These are phyloP conservation scores for Chrysocyon brachyurus DNA, from an alignment of 2,797 vertebrate genomes.

Conservation along the genomic window DNA sequence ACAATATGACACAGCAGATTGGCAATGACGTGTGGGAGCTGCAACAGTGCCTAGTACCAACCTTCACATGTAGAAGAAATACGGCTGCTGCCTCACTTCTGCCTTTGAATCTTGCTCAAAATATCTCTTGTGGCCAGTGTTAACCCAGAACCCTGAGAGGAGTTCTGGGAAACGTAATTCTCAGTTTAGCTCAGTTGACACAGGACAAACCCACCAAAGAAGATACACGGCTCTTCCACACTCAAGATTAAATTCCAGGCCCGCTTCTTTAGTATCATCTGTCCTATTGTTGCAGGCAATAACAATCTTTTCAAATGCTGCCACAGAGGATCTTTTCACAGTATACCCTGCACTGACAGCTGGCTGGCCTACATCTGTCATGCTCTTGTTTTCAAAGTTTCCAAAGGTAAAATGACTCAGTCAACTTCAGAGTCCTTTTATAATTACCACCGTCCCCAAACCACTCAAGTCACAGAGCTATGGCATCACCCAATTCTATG, in stretches of 20 bases:
- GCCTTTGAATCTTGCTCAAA: not conserved
- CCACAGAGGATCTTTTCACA: not conserved
- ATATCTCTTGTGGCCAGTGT: not conserved
- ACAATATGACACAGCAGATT: constrained; percentile 4
- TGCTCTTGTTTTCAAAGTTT: not conserved
- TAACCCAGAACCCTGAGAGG: constrained; percentile 5
- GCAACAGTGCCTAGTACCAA: not conserved
- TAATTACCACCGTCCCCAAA: not conserved
- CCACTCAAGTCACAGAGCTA: not conserved
- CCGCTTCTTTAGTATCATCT: not conserved
- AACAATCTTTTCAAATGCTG: not conserved
- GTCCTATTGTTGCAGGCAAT: not conserved
- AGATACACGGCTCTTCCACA: not conserved
- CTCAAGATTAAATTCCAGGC: not conserved
- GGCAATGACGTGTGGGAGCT: not conserved
- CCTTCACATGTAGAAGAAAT: not conserved
- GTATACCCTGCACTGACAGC: not conserved
- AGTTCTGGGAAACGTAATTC: not conserved
- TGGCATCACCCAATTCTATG: not conserved
- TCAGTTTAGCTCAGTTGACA: not conserved
- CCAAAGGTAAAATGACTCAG: not conserved
- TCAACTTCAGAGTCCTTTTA: not conserved
- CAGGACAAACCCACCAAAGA: not conserved
- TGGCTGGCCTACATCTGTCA: not conserved
- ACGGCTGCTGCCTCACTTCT: not conserved